phyloP scores from a whole-genome alignment of 2,797 vertebrate genomes.

The Phalanger gymnotis region DNA sequence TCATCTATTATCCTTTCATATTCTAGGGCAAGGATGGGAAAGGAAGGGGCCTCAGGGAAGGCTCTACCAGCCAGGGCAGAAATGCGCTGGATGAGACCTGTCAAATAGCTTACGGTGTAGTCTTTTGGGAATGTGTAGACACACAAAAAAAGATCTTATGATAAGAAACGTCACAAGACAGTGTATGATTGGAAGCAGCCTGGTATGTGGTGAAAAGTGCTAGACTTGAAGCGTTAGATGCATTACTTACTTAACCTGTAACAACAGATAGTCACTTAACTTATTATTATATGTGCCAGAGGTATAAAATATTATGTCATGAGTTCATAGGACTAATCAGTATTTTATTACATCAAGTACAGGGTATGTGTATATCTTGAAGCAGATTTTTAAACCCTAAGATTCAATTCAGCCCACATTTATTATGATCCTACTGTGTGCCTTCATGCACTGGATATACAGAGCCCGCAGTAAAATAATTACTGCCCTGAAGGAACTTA shows the following conservation, averaged over 20 bases:
- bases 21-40: not conserved
- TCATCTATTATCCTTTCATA: not conserved
- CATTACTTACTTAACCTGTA: not conserved
- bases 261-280: not conserved
- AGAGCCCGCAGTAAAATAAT: not conserved
- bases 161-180: not conserved
- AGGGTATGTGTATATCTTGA: not conserved
- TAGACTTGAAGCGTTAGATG: not conserved
- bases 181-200: not conserved
- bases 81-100: not conserved
- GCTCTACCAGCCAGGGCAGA: not conserved
- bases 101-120: not conserved
- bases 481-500: not conserved
- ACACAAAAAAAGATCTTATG: not conserved
- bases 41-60: not conserved
- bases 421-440: not conserved
- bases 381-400: not conserved
- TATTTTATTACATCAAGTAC: not conserved
- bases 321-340: not conserved
- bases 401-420: not conserved
- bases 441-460: not conserved
- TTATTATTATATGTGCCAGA: not conserved
- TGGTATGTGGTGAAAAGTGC: not conserved
- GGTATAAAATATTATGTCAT: not conserved
- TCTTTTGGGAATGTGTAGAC: not conserved